Percentiles rank a stretch among this genome's conserved stretches.
Conservation (phyloP, 30 jellyfish, hydroid and myxozoan species). For the Aurelia coerulea region DNA sequence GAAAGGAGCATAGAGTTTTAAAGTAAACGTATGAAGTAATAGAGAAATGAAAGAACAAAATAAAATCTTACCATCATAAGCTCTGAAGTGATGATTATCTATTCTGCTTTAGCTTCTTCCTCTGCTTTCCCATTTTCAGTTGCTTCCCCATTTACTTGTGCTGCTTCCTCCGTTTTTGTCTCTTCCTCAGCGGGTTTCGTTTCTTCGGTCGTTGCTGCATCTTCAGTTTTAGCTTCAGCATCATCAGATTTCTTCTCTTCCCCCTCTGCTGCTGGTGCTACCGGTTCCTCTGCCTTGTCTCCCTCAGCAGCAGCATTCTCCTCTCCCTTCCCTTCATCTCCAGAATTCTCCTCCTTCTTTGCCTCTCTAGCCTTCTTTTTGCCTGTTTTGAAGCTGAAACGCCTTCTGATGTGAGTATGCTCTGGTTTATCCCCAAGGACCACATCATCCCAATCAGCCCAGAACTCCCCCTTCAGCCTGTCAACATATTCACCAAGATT, state of each 20-base stretch:
- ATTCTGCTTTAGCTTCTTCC: slow-evolving; percentile 50
- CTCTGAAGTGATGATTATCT: background rate
- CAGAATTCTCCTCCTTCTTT: slow-evolving; percentile 59
- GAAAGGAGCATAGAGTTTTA: too few relatives aligned
- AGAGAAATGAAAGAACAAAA: too few relatives aligned
- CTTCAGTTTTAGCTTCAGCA: slow-evolving; percentile 61
- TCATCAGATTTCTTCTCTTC: slow-evolving; percentile 40
- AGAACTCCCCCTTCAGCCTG: slow-evolving; percentile 81
- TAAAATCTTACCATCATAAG: background rate
- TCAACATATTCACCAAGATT: slow-evolving; percentile 81
- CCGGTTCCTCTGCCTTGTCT: background rate
- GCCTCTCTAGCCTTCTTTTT: slow-evolving; percentile 76
- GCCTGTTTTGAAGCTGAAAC: slow-evolving; percentile 78
- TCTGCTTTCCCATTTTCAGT: slow-evolving; percentile 68
- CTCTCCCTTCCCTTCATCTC: slow-evolving; percentile 57
- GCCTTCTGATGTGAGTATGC: slow-evolving; percentile 70
- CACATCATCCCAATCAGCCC: slow-evolving; percentile 95
- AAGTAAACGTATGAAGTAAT: too few relatives aligned
- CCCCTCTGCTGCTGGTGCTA: slow-evolving; percentile 9
- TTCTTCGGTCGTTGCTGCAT: slow-evolving; percentile 61
- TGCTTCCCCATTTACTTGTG: slow-evolving; percentile 79
- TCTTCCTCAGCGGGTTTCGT: slow-evolving; percentile 54
- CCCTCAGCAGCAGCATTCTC: slow-evolving; percentile 31
- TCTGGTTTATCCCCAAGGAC: slow-evolving; percentile 92
- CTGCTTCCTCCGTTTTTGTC: slow-evolving; percentile 54